Evolutionary conservation across 2,113 vertebrate species (phyloP).

Genomic region (Panthera uncia): DNA sequence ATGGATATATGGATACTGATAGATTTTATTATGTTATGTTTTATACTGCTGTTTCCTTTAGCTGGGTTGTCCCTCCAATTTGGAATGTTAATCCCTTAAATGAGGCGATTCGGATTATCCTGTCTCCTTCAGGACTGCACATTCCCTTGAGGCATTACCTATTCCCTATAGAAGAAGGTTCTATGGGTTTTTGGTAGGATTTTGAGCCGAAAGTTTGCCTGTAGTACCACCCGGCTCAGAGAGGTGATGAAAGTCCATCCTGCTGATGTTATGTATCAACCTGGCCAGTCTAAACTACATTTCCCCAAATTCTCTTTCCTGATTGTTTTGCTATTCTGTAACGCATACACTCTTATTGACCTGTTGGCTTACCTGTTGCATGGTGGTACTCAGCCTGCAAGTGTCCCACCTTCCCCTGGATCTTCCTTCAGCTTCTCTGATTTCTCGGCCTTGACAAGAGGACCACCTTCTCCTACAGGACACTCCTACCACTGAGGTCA

Average conservation of each 20-base stretch:
- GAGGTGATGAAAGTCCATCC: background rate
- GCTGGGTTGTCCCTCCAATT: background rate
- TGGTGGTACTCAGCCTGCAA: background rate
- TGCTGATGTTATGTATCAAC: background rate
- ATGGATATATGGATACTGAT: background rate
- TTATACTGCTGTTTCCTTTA: background rate
- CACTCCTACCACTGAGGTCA: background rate
- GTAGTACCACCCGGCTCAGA: background rate
- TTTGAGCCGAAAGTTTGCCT: background rate
- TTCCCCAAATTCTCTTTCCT: background rate
- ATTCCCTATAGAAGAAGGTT: background rate
- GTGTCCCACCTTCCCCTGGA: background rate
- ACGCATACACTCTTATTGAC: background rate
- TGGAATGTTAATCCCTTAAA: background rate
- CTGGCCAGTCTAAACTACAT: background rate
- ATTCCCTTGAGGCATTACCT: background rate
- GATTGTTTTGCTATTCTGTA: background rate
- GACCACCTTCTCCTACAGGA: background rate
- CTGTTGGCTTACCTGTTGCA: background rate
- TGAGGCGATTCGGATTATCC: background rate
- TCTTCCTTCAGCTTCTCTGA: background rate
- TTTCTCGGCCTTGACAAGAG: background rate
- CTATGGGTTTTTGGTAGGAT: background rate
- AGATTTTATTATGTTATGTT: background rate
- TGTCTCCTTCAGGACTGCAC: background rate